A percentile compares a stretch with the other conserved stretches of the same genome.
Conservation (phyloP, 1,140 invertebrate species). For the Eupeodes corollae region DNA sequence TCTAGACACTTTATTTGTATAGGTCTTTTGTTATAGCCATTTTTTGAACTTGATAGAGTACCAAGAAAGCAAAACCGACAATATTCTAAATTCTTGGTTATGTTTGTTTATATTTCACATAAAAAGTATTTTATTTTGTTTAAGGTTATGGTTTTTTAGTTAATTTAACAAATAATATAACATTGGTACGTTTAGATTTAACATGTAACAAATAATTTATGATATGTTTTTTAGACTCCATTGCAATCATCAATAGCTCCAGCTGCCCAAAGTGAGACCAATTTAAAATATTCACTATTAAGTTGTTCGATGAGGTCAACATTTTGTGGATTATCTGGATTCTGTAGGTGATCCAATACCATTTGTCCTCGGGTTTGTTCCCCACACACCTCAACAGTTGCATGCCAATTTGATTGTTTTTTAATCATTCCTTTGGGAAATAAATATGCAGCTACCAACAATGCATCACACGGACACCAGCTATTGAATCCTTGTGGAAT, state of each 20-base stretch:
- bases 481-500: slow-evolving; percentile 15
- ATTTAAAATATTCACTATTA: slow-evolving; percentile 40
- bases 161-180: too few species aligned
- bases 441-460: slow-evolving; percentile 43
- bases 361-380: slow-evolving; percentile 47
- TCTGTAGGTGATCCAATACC: slow-evolving; percentile 44
- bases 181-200: too few species aligned
- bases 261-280: slow-evolving; percentile 20
- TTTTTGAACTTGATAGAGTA: too few species aligned
- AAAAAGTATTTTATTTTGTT: too few species aligned
- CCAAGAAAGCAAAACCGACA: too few species aligned
- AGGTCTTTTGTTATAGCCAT: too few species aligned
- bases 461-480: slow-evolving; percentile 46
- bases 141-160: too few species aligned
- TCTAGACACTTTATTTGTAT: too few species aligned
- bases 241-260: slow-evolving; percentile 2
- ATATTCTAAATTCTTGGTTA: too few species aligned
- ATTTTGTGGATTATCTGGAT: slow-evolving; percentile 39
- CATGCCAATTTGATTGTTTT: slow-evolving; percentile 35
- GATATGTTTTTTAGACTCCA: not conserved
- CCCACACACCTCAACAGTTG: slow-evolving; percentile 46
- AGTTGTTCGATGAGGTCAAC: slow-evolving; percentile 43
- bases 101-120: too few species aligned
- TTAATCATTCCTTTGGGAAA: slow-evolving; percentile 31
- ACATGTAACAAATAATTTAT: too few species aligned